Conservation (phyloP, 2,113 vertebrate genomes). For the Strix uralensis region DNA sequence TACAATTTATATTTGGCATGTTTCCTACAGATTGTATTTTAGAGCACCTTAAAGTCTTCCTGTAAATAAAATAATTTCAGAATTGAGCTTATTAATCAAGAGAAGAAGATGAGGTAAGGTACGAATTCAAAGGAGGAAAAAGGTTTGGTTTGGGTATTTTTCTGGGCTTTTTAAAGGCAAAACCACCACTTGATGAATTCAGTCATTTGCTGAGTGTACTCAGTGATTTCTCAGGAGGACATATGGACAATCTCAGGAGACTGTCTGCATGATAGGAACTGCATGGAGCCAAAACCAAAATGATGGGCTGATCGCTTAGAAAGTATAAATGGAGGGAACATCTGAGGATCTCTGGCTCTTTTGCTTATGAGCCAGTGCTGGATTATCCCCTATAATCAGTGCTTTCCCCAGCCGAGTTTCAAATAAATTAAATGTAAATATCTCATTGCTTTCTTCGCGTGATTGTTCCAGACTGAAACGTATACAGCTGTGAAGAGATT, state of each 20-base stretch:
- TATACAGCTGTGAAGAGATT: conserved; percentile 35
- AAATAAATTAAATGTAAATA: conserved; percentile 54
- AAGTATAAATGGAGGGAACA: conserved; percentile 31
- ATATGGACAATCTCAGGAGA: neutral
- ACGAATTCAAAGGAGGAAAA: neutral
- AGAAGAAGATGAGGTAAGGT: neutral
- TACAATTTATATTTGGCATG: conserved; percentile 15
- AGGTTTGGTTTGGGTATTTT: neutral
- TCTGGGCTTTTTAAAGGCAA: neutral
- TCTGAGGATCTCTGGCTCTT: conserved; percentile 18
- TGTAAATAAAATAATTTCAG: neutral
- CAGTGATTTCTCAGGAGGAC: conserved; percentile 16
- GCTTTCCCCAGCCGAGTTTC: conserved; percentile 22
- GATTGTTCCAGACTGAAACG: conserved; percentile 25
- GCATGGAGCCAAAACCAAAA: neutral
- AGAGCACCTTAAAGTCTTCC: conserved; percentile 17
- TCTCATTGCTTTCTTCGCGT: conserved; percentile 45
- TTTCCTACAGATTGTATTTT: conserved; percentile 10
- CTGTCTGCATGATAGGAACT: neutral
- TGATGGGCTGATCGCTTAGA: neutral
- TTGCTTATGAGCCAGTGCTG: neutral
- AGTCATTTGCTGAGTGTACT: neutral
- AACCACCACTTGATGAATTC: neutral
- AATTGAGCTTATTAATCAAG: conserved; percentile 1
- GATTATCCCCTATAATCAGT: conserved; percentile 55